Evolutionary conservation across 2,888 invertebrate genomes (phyloP).

Genomic region (Diaphora mendica): DNA sequence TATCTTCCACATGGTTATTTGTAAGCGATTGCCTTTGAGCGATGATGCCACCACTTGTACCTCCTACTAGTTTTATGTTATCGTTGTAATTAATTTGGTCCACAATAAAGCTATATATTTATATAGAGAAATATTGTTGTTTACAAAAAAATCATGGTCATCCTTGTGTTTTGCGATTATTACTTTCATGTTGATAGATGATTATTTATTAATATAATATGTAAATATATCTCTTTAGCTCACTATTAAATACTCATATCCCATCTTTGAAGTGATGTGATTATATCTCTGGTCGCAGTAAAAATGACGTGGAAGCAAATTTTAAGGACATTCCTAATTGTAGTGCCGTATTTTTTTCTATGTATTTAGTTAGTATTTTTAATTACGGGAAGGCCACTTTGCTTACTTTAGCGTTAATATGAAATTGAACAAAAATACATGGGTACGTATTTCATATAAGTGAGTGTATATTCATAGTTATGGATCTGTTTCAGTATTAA

Average conservation of each 20-base stretch:
- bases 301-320: slow-evolving; percentile 8
- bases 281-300: not conserved
- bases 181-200: not conserved
- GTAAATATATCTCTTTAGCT: not conserved
- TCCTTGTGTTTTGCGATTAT: not conserved
- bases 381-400: not conserved
- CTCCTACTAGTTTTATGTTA: no score
- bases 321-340: slow-evolving; percentile 1
- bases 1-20: no score
- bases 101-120: no score
- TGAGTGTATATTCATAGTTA: no score
- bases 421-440: not conserved
- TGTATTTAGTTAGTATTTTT: slow-evolving; percentile 7
- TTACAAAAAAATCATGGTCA: slow-evolving; percentile 6
- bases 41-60: no score
- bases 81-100: no score
- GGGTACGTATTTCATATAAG: not conserved
- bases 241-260: not conserved
- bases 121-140: not conserved
- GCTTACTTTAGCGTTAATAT: not conserved
- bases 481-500: not conserved
- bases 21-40: no score
- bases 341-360: slow-evolving; percentile 7
- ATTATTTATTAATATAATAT: not conserved
- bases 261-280: not conserved